phyloP scores from a whole-genome alignment of 2,113 vertebrate genomes.

The Oncorhynchus tshawytscha region DNA sequence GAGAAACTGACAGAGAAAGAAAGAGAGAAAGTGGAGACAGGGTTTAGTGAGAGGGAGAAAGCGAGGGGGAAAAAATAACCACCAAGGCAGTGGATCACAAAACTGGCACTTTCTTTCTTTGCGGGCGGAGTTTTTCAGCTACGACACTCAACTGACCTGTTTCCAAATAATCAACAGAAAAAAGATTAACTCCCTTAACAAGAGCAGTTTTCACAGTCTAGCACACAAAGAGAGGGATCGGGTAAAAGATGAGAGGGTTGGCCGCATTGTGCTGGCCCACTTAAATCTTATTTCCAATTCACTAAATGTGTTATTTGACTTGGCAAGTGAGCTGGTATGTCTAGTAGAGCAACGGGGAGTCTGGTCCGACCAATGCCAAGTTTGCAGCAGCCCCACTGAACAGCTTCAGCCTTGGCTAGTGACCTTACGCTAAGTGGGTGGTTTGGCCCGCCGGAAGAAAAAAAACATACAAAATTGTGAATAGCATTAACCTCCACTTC shows the following conservation, averaged over 20 bases:
- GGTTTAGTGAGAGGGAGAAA: conserved; percentile 2
- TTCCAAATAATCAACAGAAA: conserved; percentile 89
- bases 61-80: conserved; percentile 20
- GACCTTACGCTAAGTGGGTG: conserved; percentile 96
- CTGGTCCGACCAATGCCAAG: conserved; percentile 89
- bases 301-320: conserved; percentile 97
- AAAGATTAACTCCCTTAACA: conserved; percentile 77
- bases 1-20: not conserved
- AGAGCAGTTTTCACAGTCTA: conserved; percentile 87
- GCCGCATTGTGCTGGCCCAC: conserved; percentile 86
- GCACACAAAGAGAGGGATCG: conserved; percentile 80
- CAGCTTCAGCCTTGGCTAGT: conserved; percentile 64
- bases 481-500: conserved; percentile 84
- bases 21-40: not conserved
- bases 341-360: conserved; percentile 87
- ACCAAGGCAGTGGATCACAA: conserved; percentile 69
- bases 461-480: conserved; percentile 71
- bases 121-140: conserved; percentile 81
- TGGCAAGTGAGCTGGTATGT: conserved; percentile 88
- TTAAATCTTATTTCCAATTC: conserved; percentile 96
- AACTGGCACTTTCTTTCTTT: conserved; percentile 61
- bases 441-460: conserved; percentile 61
- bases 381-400: conserved; percentile 77
- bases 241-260: conserved; percentile 85
- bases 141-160: conserved; percentile 79